Percentiles rank a stretch among this genome's conserved stretches.
Evolutionary conservation across 2,113 vertebrate genomes (phyloP).

Genomic region (Rutilus rutilus): DNA sequence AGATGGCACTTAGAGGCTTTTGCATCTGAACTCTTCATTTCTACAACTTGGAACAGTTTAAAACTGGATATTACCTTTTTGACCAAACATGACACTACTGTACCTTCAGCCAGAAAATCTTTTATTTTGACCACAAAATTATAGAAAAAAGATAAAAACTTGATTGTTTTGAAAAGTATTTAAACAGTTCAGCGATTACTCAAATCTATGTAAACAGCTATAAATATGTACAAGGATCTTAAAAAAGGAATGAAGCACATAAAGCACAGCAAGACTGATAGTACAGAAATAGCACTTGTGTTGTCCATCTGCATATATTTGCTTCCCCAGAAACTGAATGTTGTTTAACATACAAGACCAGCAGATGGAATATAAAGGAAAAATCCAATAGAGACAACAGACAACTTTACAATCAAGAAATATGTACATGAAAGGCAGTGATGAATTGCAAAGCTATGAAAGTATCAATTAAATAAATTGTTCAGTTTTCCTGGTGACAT

Average conservation of each 20-base stretch:
- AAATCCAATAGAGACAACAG: neutral
- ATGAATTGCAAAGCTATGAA: constrained; percentile 34
- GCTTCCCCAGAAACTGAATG: constrained; percentile 25
- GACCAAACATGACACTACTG: neutral
- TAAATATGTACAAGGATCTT: constrained; percentile 49
- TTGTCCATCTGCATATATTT: constrained; percentile 32
- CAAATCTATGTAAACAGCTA: constrained; percentile 39
- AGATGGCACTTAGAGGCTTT: too few species aligned
- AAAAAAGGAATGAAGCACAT: constrained; percentile 48
- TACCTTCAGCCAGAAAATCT: neutral
- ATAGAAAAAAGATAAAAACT: constrained; percentile 46
- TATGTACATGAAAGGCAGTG: constrained; percentile 42
- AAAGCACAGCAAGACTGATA: constrained; percentile 41
- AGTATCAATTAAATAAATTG: neutral
- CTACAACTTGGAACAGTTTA: too few species aligned
- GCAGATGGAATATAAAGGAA: constrained; percentile 21
- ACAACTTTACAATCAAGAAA: constrained; percentile 5
- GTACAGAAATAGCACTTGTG: constrained; percentile 43
- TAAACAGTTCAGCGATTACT: constrained; percentile 44
- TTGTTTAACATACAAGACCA: constrained; percentile 48
- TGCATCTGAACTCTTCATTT: too few species aligned
- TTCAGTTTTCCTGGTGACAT: neutral
- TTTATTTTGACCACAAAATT: constrained; percentile 49
- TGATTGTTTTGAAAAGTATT: constrained; percentile 49
- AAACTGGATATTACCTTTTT: too few species aligned